A percentile compares a stretch with the other conserved stretches of the same genome.
These are phyloP conservation scores for Tuberolachnus salignus DNA, from an alignment of 2,888 invertebrate genomes.

Conservation along the genomic window DNA sequence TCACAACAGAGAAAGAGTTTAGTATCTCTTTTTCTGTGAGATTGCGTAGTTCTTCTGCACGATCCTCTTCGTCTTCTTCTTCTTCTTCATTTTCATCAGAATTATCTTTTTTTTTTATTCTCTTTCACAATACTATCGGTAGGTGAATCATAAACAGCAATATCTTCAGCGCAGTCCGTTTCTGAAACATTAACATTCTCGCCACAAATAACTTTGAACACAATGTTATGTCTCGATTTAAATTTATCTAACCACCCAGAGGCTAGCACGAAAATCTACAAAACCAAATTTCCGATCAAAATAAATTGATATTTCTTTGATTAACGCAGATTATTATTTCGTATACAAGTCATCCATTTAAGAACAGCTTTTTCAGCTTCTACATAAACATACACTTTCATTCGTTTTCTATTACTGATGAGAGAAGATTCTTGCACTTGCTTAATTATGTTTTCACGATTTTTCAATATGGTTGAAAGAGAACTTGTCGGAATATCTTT, in stretches of 20 bases:
- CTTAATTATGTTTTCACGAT: background rate
- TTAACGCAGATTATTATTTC: background rate
- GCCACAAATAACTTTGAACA: background rate
- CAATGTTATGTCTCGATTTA: too few relatives aligned
- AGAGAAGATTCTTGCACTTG: background rate
- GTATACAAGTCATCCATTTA: background rate
- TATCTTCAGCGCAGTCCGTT: background rate
- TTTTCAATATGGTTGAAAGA: too few relatives aligned
- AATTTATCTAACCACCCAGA: constrained; percentile 4
- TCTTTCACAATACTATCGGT: background rate
- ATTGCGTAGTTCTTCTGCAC: too few relatives aligned
- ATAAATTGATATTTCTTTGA: background rate
- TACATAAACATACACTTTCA: background rate
- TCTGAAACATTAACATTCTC: background rate
- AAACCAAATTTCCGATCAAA: background rate
- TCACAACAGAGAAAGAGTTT: too few relatives aligned
- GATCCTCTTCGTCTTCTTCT: too few relatives aligned
- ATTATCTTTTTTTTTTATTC: too few relatives aligned
- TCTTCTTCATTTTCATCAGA: too few relatives aligned
- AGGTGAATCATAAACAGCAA: background rate
- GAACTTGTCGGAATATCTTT: too few relatives aligned
- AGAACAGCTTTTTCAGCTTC: background rate
- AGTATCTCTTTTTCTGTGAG: too few relatives aligned
- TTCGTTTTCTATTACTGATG: background rate
- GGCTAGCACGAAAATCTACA: background rate